Evolutionary conservation across 2,113 vertebrate species (phyloP), one percentile per base, ranked within the genome.

Genomic region (Orycteropus afer): DNA sequence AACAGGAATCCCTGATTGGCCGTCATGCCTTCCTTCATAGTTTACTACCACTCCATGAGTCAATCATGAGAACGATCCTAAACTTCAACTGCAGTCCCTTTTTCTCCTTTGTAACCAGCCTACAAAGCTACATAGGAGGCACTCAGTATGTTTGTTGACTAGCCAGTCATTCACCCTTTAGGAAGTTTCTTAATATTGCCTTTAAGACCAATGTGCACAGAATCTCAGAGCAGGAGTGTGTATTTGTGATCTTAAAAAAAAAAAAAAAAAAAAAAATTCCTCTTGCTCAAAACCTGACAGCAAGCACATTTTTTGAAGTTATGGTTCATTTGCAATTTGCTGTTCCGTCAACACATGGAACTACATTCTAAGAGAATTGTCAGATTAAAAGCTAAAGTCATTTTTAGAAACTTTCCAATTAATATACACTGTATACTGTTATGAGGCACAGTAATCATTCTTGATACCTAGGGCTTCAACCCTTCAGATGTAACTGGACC

Each of bases 251-350:
- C 51, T 87, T 55, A 94, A 93, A 55, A 42, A 25, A 86, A 65
- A 87, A 86, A 88, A 63, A 2, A 59, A n/a, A n/a, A n/a, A n/a
- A n/a, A n/a, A n/a, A n/a, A n/a, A 74, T 42, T 65, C 40, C 69
- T 89, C 65, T 92, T 77, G 23, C 65, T 79, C 29, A 42, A 45
- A 76, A 4, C 15, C 71, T 90, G 78, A 77, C 32, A 86, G 59
- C 59, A 25, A 80, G 53, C 42, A 85, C 14, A 45, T n/a, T 71
- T 71, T 94, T 94, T 94, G 51, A 86, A 90, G 77, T 65, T 59
- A 57, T 27, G 73, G 65, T 77, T 94, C 67, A 86, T 93, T 90
- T 78, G 20, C 69, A 94, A 80, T 87, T 94, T 96, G 53, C 59
- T 84, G 47, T 53, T 86, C 29, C 23, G 51, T 87, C 23, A 76